A percentile compares a stretch with the other conserved stretches of the same genome.
Conservation (phyloP, 2,888 invertebrate genomes). For the Heliothis peltigera region DNA sequence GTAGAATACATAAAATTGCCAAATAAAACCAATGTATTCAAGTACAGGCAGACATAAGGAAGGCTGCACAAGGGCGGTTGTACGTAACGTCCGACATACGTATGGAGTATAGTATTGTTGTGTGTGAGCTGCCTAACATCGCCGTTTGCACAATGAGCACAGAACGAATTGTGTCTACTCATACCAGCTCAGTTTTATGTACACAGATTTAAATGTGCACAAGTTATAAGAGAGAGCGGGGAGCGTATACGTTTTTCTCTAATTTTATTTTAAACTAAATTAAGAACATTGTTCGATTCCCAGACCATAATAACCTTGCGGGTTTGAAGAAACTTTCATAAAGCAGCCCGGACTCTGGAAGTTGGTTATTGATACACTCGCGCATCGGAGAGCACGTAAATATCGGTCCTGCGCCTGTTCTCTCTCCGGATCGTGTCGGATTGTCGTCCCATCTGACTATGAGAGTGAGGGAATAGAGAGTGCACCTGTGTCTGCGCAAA, state of each 20-base stretch:
- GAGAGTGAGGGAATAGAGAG: no score
- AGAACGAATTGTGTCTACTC: slow-evolving; percentile 66
- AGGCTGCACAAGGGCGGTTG: slow-evolving; percentile 47
- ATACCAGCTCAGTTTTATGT: slow-evolving; percentile 62
- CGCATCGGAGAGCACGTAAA: no score
- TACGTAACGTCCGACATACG: slow-evolving; percentile 44
- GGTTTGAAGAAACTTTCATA: no score
- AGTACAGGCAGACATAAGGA: slow-evolving; percentile 58
- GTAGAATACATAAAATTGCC: slow-evolving; percentile 54
- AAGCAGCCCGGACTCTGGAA: no score
- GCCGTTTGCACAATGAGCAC: slow-evolving; percentile 70
- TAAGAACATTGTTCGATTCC: no score
- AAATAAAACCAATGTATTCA: slow-evolving; percentile 62
- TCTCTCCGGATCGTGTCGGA: no score
- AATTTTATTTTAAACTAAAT: neutral
- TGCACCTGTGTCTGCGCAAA: no score
- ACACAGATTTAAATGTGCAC: slow-evolving; percentile 33
- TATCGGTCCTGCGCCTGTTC: no score
- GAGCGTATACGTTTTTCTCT: no score
- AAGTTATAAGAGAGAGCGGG: slow-evolving; percentile 26
- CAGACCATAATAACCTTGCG: no score
- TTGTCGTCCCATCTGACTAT: no score
- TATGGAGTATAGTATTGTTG: slow-evolving; percentile 43
- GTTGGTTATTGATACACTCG: no score
- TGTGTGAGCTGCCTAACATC: slow-evolving; percentile 63